phyloP scores from a whole-genome alignment of 1,140 invertebrate species.

The Cyrtorhinus lividipennis region DNA sequence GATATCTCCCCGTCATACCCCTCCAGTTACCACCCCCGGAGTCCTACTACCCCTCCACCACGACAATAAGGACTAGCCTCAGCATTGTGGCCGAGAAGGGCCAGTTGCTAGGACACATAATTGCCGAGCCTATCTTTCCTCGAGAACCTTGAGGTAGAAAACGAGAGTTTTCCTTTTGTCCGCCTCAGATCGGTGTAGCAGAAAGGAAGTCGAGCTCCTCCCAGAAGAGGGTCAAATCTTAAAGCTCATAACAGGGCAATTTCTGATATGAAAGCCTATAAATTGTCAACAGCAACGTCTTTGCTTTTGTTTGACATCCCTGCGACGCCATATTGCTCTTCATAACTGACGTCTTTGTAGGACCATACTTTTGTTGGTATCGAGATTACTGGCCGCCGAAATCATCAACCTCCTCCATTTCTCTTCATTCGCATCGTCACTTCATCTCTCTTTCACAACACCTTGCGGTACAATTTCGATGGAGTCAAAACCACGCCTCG shows the following conservation, averaged over 20 bases:
- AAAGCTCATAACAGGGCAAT: not conserved
- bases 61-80: not conserved
- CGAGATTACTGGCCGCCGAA: no score
- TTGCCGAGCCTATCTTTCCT: not conserved
- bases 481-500: no score
- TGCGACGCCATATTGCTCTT: not conserved
- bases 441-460: no score
- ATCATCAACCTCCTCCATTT: no score
- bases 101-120: not conserved
- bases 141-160: not conserved
- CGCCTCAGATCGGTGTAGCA: not conserved
- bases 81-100: not conserved
- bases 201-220: not conserved
- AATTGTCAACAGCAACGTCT: not conserved
- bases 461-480: no score
- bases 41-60: no score
- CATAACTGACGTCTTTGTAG: no score
- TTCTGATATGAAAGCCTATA: constrained; percentile 4
- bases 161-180: not conserved
- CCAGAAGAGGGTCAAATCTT: not conserved
- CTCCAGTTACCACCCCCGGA: no score
- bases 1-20: not conserved
- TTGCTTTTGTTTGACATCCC: not conserved
- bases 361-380: no score
- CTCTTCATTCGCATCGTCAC: no score